A percentile compares a stretch with the other conserved stretches of the same genome.
Conservation (phyloP, 2,888 invertebrate genomes). For the Neoitamus cyanurus region DNA sequence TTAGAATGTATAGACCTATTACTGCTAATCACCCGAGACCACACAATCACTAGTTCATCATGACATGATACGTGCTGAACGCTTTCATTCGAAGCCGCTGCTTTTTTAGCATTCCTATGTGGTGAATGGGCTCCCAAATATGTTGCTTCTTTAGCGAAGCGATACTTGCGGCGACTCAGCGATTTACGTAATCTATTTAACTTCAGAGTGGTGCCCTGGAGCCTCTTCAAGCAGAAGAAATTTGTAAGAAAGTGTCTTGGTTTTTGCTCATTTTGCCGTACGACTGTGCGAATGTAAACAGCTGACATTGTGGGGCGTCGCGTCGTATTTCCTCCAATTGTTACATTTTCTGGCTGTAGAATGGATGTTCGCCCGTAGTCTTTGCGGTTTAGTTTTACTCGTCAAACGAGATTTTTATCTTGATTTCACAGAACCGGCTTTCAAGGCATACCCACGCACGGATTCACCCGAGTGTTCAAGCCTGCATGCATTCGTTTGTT, state of each 20-base stretch:
- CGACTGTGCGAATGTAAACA: background rate
- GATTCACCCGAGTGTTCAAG: background rate
- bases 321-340: constrained; percentile 22
- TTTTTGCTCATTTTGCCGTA: background rate
- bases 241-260: background rate
- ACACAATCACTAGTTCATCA: background rate
- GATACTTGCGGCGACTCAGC: background rate
- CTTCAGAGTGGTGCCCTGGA: background rate
- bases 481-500: constrained; percentile 7
- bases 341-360: constrained; percentile 10
- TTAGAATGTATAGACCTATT: background rate
- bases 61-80: background rate
- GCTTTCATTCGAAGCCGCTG: background rate
- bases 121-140: background rate
- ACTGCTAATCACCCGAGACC: background rate
- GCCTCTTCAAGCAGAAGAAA: background rate
- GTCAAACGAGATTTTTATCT: constrained; percentile 39
- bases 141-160: background rate
- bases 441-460: constrained; percentile 24
- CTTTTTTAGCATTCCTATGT: background rate
- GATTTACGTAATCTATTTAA: constrained; percentile 18
- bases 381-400: constrained; percentile 31
- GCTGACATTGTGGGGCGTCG: constrained; percentile 7
- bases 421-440: constrained; percentile 17
- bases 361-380: background rate